Conservation (phyloP, 2,113 vertebrate genomes). For the Copsychus sechellarum region DNA sequence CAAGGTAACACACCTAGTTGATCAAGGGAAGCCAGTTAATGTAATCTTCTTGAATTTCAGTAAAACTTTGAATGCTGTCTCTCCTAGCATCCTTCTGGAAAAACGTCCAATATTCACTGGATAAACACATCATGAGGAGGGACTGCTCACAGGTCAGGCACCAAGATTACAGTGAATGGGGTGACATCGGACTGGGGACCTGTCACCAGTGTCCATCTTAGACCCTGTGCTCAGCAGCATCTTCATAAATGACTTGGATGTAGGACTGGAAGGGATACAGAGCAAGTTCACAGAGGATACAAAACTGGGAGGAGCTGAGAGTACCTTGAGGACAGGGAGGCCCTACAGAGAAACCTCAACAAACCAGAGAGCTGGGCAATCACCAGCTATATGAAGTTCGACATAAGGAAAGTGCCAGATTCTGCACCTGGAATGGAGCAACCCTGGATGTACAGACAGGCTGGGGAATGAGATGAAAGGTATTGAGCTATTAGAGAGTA, state of each 20-base stretch:
- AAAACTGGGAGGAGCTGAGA: background rate
- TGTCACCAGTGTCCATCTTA: no score
- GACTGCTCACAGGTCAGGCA: rapidly evolving
- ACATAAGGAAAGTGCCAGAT: background rate
- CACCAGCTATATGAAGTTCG: background rate
- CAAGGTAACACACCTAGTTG: background rate
- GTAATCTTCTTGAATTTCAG: background rate
- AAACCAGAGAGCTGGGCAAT: background rate
- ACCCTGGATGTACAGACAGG: rapidly evolving
- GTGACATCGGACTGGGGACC: background rate
- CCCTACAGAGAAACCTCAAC: background rate
- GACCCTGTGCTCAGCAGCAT: background rate
- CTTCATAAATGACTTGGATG: background rate
- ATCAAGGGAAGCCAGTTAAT: background rate
- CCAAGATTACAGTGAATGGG: background rate
- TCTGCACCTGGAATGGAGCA: background rate
- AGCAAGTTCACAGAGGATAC: background rate
- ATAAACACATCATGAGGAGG: background rate
- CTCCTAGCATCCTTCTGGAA: background rate
- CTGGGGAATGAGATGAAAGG: background rate
- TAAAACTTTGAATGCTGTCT: background rate
- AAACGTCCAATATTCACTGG: background rate
- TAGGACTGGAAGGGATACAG: background rate
- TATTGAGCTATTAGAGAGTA: background rate
- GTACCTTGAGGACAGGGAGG: rapidly evolving